Base-by-base conservation (phyloP, 1,140 invertebrate species). In the Marisa cornuarietis region DNA sequence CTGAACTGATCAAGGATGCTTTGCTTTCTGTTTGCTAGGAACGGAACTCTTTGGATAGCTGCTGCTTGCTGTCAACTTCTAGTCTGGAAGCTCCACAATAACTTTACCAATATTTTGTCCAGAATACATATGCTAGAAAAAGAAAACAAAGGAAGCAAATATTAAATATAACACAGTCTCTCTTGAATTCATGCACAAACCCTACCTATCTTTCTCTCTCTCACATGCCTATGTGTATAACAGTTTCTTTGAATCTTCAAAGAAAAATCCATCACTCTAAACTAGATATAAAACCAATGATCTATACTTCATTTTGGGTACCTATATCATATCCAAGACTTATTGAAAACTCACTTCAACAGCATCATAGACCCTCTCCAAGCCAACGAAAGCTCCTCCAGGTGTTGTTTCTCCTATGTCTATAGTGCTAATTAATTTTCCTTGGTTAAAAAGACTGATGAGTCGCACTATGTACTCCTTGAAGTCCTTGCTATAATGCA, bases 21-120 rank as follows among this genome's bases (percentile, higher is more conserved):
- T 42, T 42, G 31, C 31, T 42, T 42, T 42, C 31, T 42, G 6
- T 42, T 6, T 42, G 31, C 31, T 0, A 42, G 31, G n/a, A n/a
- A 42, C 8, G 16, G 54, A 0, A 54, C 14, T 14, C 14, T 54
- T 54, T 58, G 54, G 54, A 58, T 14, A 58, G 4, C 54, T 58
- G 16, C 8, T 14, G 54, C 54, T 58, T 11, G 54, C 4, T 3
- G 54, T 58, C 54, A 58, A 3, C 11, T 11, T 18, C 9, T 58
- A 58, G 16, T 58, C 54, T 58, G 54, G 54, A 2, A 88, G 78
- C 74, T 88, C 82, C 49, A 89, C 88, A 13, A 87, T 78, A 65
- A 89, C 84, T 71, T 89, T 89, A 42, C 88, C 88, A 62, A 86
- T 83, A 78, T 84, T 89, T 51, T 86, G 84, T 73, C 84, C 80